A percentile compares a stretch with the other conserved stretches of the same genome.
Evolutionary conservation across 2,888 invertebrate genomes (phyloP).

Genomic region (Rhagium mordax): DNA sequence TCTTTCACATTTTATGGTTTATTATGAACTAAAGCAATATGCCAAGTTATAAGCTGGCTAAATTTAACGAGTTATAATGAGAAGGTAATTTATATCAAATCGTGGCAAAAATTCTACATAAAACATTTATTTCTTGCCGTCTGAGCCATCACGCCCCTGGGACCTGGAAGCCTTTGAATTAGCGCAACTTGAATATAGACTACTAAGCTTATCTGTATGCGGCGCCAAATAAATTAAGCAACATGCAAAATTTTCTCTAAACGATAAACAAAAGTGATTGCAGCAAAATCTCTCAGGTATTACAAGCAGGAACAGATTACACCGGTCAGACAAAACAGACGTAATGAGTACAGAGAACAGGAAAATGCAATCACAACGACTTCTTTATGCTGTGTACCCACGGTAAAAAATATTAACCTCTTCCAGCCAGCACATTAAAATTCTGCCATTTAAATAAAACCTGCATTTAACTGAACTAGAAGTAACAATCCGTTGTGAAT

Average conservation of each 20-base stretch:
- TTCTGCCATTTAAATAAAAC: slow-evolving; percentile 1
- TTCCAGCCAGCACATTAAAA: background rate
- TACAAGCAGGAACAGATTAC: background rate
- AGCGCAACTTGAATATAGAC: background rate
- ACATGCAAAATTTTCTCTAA: background rate
- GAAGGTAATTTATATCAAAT: too few species aligned
- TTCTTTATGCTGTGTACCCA: background rate
- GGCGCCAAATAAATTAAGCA: background rate
- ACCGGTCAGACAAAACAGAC: background rate
- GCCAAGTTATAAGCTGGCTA: too few species aligned
- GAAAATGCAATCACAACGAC: background rate
- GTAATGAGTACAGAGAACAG: background rate
- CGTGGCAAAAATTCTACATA: too few species aligned
- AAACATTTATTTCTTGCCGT: too few species aligned
- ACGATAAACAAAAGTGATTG: background rate
- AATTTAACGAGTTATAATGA: too few species aligned
- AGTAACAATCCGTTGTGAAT: slow-evolving; percentile 21
- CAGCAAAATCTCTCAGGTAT: background rate
- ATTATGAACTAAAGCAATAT: too few species aligned
- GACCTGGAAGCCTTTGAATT: background rate
- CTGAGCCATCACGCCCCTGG: background rate
- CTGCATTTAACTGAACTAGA: slow-evolving; percentile 5
- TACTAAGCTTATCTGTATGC: background rate
- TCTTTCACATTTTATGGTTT: too few species aligned
- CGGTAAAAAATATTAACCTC: slow-evolving; percentile 8